These are phyloP conservation scores for Cairina moschata DNA, from an alignment of 2,113 vertebrate genomes.

Conservation along the genomic window DNA sequence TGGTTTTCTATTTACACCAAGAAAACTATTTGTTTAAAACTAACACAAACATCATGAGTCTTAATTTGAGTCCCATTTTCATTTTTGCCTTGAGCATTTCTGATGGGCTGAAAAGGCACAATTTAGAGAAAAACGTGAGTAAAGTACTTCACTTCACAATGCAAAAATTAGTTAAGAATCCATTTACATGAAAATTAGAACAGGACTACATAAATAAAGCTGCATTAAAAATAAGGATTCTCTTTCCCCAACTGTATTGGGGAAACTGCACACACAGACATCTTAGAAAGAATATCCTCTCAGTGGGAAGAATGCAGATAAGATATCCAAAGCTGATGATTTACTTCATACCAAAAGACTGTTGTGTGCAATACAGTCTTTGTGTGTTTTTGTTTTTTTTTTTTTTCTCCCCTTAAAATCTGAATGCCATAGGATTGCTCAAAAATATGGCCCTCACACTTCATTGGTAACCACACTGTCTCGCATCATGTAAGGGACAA, in stretches of 20 bases:
- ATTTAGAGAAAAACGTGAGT: neutral
- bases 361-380: neutral
- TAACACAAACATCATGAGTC: neutral
- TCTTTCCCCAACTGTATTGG: neutral
- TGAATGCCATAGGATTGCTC: neutral
- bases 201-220: neutral
- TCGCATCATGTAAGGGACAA: neutral
- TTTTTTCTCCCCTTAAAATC: neutral
- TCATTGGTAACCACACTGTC: accelerated
- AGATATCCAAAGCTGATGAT: neutral
- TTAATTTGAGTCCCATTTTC: neutral
- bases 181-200: neutral
- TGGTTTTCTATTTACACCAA: neutral
- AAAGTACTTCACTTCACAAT: neutral
- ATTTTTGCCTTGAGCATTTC: neutral
- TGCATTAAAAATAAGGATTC: neutral
- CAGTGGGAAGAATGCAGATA: neutral
- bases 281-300: neutral
- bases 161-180: neutral
- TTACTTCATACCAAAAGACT: neutral
- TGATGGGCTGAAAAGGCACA: neutral
- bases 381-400: neutral
- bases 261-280: neutral
- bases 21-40: neutral
- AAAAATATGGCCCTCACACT: neutral